A percentile compares a stretch with the other conserved stretches of the same genome.
Evolutionary conservation across 2,797 vertebrate genomes (phyloP).

Genomic region (Myotis daubentonii): DNA sequence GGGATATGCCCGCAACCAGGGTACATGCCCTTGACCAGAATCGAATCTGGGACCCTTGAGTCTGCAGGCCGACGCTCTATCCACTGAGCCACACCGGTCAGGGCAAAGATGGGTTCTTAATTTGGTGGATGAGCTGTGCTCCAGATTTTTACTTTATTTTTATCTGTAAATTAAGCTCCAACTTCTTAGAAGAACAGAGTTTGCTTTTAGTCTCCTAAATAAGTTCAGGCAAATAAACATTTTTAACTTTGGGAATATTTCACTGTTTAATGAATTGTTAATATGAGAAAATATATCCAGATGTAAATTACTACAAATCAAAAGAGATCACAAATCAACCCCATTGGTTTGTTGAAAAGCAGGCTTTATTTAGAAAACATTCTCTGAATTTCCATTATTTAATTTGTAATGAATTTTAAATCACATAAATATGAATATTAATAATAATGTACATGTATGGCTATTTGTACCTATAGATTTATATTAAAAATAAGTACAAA

Average conservation of each 20-base stretch:
- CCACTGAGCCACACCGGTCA: no score
- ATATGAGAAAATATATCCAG: background rate
- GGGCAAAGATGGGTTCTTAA: background rate
- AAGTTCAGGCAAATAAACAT: slow-evolving; percentile 3
- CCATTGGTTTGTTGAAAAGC: slow-evolving; percentile 50
- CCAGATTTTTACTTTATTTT: slow-evolving; percentile 24
- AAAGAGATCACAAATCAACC: background rate
- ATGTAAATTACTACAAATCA: slow-evolving; percentile 2
- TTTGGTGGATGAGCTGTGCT: background rate
- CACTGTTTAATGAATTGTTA: background rate
- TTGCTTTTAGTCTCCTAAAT: slow-evolving; percentile 9
- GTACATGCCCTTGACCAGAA: no score
- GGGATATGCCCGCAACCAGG: no score
- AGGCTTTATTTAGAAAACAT: slow-evolving; percentile 22
- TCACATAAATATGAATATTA: background rate
- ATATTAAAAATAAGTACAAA: slow-evolving; percentile 16
- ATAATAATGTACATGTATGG: background rate
- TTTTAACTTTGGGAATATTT: slow-evolving; percentile 8
- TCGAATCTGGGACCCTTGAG: no score
- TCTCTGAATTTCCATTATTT: slow-evolving; percentile 30
- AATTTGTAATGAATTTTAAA: slow-evolving; percentile 51
- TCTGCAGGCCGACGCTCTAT: no score
- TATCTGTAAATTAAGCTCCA: background rate
- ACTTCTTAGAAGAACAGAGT: background rate
- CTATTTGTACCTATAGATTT: background rate